Conservation (phyloP, 1,140 invertebrate genomes). For the Metaphire vulgaris region DNA sequence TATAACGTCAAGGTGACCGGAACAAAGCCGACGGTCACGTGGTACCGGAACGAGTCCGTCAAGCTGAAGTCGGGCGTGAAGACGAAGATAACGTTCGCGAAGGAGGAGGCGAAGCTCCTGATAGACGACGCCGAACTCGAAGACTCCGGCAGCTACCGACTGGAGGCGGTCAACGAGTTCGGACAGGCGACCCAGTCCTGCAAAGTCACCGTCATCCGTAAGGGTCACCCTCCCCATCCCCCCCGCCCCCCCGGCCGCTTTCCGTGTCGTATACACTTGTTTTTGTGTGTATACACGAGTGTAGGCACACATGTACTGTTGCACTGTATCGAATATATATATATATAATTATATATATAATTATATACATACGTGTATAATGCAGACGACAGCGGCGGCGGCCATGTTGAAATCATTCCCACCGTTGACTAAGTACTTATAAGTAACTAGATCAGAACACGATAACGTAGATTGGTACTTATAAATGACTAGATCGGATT, state of each 20-base stretch:
- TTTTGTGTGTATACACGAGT: not conserved
- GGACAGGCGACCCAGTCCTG: constrained; percentile 63
- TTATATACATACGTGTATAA: not conserved
- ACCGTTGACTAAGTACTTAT: too few species aligned
- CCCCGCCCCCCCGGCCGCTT: not conserved
- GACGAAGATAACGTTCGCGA: constrained; percentile 9
- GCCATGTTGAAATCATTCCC: too few species aligned
- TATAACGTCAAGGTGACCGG: constrained; percentile 47
- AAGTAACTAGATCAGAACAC: too few species aligned
- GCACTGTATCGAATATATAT: not conserved
- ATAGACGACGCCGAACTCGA: constrained; percentile 89
- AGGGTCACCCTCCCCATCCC: not conserved
- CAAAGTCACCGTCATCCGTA: constrained; percentile 46
- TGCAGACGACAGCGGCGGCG: too few species aligned
- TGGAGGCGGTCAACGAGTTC: constrained; percentile 78
- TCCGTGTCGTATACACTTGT: not conserved
- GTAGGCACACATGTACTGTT: not conserved
- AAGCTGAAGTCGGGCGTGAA: constrained; percentile 31
- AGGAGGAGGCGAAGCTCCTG: constrained; percentile 59
- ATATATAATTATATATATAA: constrained; percentile 9
- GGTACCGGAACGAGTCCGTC: constrained; percentile 42
- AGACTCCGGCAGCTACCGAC: constrained; percentile 88
- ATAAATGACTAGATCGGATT: too few species aligned
- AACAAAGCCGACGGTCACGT: constrained; percentile 43
- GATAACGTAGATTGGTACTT: too few species aligned